phyloP scores from a whole-genome alignment of 2,888 invertebrate genomes.

The Synergus gifuensis region DNA sequence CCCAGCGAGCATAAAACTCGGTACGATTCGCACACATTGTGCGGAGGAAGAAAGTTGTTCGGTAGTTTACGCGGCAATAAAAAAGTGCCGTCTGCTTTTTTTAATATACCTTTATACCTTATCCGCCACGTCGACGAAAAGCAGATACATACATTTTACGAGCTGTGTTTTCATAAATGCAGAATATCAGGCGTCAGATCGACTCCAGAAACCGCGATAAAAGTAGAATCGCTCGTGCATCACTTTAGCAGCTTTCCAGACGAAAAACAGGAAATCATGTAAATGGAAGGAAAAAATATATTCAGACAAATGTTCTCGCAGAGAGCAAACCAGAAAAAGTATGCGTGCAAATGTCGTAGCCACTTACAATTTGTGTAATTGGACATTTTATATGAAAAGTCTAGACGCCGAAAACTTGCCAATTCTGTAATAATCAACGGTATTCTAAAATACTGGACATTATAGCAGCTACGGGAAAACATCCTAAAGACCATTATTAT shows the following conservation, averaged over 20 bases:
- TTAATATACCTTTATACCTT: constrained; percentile 37
- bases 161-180: constrained; percentile 63
- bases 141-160: constrained; percentile 53
- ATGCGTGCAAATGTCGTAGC: background rate
- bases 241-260: background rate
- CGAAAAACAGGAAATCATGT: constrained; percentile 24
- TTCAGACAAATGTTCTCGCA: background rate
- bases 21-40: constrained; percentile 1
- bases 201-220: constrained; percentile 25
- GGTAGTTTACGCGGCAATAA: constrained; percentile 30
- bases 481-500: too few species aligned
- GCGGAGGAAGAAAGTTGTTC: constrained; percentile 30
- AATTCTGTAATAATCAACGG: too few species aligned
- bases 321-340: background rate
- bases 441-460: too few species aligned
- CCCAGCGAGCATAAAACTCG: constrained; percentile 26
- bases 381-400: background rate
- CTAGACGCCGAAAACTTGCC: too few species aligned
- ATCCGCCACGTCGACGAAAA: constrained; percentile 38
- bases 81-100: constrained; percentile 38
- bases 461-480: too few species aligned
- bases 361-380: background rate
- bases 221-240: background rate
- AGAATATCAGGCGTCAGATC: constrained; percentile 56
- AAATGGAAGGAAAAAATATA: constrained; percentile 8